Evolutionary conservation across 64 coral and sea anemone species (phyloP), one percentile per base, ranked within the genome.

Genomic region (Anthopleura sola): DNA sequence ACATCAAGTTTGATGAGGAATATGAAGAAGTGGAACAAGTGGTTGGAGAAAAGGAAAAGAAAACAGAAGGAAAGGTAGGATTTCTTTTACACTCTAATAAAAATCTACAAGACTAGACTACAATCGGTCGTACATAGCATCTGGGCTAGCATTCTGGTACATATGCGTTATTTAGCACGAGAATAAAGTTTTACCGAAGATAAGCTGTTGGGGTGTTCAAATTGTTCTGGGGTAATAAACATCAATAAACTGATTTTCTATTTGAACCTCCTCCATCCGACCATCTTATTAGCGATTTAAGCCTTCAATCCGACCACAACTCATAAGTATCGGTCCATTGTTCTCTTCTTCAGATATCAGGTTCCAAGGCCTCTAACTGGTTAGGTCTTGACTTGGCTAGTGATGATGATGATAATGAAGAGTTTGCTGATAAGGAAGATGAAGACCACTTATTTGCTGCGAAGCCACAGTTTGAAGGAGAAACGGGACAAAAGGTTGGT

Each of bases 401-500:
- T 66, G 88, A 90, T 78, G 83, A 75, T 51, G 86, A 86, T 53
- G 57, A 71, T 28, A 69, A 47, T 80, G 86, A 66, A 24, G 24
- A 36, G 9, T 15, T 71, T 71, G 10, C 9, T n/a, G 23, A 13
- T 40, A 81, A 78, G 14, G 78, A 86, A 37, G 50, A 21, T 75
- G 75, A 83, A 29, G 50, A 20, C 4, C 74, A 87, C 23, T 55
- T 89, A 29, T 88, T 98, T 69, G 69, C 68, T 83, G 55, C 84
- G 11, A 99, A 95, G 90, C 86, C 93, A 11, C 87, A 99, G 15
- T 95, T 95, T 87, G 92, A 95, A 85, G 97, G 97, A 60, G 87
- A 87, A 82, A 77, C 92, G 20, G 97, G 97, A 44, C 89, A 99
- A 84, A 83, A 90, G 93, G 97, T 99, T 54, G 47, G 82, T 48